phyloP scores from a whole-genome alignment of 2,888 invertebrate species.

The Oscheius myriophilus region DNA sequence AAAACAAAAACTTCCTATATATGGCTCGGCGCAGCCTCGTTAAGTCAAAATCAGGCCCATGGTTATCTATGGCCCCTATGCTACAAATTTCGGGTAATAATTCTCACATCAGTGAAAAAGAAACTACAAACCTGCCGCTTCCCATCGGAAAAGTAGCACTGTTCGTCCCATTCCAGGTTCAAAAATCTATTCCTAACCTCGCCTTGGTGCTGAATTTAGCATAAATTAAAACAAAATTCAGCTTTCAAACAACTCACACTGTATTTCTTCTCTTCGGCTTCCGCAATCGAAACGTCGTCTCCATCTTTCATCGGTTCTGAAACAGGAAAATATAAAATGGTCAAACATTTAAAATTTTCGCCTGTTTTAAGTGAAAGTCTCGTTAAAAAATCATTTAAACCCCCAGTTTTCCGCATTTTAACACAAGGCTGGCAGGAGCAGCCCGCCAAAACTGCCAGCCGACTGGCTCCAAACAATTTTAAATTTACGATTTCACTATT shows the following conservation, averaged over 20 bases:
- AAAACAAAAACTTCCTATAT: no score
- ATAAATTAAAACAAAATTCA: not conserved
- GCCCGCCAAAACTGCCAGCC: no score
- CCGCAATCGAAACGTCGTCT: slow-evolving; percentile 15
- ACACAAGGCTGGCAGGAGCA: no score
- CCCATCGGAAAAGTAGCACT: slow-evolving; percentile 35
- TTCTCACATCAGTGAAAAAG: no score
- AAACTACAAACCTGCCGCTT: slow-evolving; percentile 29
- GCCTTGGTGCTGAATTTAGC: slow-evolving; percentile 21
- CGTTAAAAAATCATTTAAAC: not conserved
- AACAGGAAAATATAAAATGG: not conserved
- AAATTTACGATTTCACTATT: no score
- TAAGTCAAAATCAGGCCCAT: no score
- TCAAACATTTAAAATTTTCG: not conserved
- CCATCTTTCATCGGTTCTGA: slow-evolving; percentile 13
- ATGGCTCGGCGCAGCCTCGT: no score
- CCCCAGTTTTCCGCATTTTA: no score
- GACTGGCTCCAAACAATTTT: no score
- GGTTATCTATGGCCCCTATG: no score
- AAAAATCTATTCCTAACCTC: slow-evolving; percentile 25
- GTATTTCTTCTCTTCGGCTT: slow-evolving; percentile 23
- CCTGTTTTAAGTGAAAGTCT: not conserved
- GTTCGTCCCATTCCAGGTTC: slow-evolving; percentile 38
- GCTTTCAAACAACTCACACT: slow-evolving; percentile 3
- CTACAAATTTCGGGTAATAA: no score